Base-by-base conservation (phyloP, 1,140 invertebrate species). In the Drosophila truncata region DNA sequence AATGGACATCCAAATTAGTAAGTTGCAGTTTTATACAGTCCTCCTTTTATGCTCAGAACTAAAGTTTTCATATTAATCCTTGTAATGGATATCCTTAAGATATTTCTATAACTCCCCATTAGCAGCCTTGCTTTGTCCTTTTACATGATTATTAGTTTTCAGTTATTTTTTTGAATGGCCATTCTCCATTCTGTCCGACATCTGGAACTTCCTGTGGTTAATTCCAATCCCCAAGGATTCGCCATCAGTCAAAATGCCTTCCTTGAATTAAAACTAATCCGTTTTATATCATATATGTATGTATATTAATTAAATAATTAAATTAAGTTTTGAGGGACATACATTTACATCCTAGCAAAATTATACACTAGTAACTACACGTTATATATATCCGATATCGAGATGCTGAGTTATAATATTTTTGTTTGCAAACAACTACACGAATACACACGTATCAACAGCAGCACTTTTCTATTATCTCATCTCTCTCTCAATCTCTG, bases 231-330 rank as follows among this genome's bases (percentile, higher is more conserved):
- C 49, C 27, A 52, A 1, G 4, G 4, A 58, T 3, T 41, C 3
- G 3, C n/a, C n/a, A n/a, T n/a, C n/a, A n/a, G n/a, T n/a, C n/a
- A n/a, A n/a, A n/a, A n/a, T n/a, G n/a, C n/a, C n/a, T n/a, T n/a
- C n/a, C n/a, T 11, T 23, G 6, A 47, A 64, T 61, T n/a, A 70
- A 74, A 71, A 72, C 46, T 1, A 7, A 46, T 47, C 10, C 44
- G 39, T 85, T 70, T 46, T 85, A 81, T 88, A 84, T 90, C 70
- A 90, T 88, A 90, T 88, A 81, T 88, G 66, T 87, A 84, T 88
- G 81, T 85, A 90, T 90, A 90, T 88, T 91, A 88, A 76, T 88
- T 90, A 88, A 88, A 88, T 88, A 91, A 90, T 88, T 88, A 88
- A 88, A 88, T 88, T 90, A 88, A 86, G 80, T 87, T 82, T 78